Evolutionary conservation across 2,888 invertebrate genomes (phyloP).

Genomic region (Hemithea aestivaria): DNA sequence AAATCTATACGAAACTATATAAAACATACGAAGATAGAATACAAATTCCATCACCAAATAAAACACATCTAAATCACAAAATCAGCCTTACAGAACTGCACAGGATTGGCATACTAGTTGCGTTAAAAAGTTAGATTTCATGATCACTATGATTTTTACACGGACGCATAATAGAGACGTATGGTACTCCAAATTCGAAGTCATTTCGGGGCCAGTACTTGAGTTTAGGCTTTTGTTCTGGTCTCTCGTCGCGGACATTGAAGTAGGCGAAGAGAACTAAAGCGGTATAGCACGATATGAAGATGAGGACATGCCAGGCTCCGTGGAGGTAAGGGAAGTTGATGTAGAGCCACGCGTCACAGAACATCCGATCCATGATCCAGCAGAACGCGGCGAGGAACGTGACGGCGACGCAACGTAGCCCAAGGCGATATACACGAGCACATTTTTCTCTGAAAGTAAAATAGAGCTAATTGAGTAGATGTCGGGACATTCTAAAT

Average conservation of each 20-base stretch:
- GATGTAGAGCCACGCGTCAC: constrained; percentile 87
- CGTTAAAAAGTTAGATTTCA: constrained; percentile 53
- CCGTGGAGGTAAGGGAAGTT: constrained; percentile 91
- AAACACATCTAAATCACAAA: constrained; percentile 17
- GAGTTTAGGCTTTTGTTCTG: constrained; percentile 83
- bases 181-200: constrained; percentile 88
- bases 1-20: constrained; percentile 2
- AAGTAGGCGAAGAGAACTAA: constrained; percentile 89
- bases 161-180: constrained; percentile 82
- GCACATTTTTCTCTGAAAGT: constrained; percentile 78
- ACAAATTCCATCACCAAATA: constrained; percentile 10
- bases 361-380: constrained; percentile 88
- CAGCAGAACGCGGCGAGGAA: constrained; percentile 86
- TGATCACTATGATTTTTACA: constrained; percentile 63
- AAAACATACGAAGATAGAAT: constrained; percentile 7
- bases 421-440: constrained; percentile 84
- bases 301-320: constrained; percentile 90
- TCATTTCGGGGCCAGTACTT: constrained; percentile 88
- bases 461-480: no score
- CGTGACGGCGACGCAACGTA: constrained; percentile 84
- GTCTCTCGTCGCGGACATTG: constrained; percentile 84
- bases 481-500: no score
- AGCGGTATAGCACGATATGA: constrained; percentile 87
- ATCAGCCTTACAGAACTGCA: constrained; percentile 24
- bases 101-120: constrained; percentile 13